These are phyloP conservation scores for Caenorhabditis auriculariae DNA, from an alignment of 2,888 invertebrate species.

Conservation along the genomic window DNA sequence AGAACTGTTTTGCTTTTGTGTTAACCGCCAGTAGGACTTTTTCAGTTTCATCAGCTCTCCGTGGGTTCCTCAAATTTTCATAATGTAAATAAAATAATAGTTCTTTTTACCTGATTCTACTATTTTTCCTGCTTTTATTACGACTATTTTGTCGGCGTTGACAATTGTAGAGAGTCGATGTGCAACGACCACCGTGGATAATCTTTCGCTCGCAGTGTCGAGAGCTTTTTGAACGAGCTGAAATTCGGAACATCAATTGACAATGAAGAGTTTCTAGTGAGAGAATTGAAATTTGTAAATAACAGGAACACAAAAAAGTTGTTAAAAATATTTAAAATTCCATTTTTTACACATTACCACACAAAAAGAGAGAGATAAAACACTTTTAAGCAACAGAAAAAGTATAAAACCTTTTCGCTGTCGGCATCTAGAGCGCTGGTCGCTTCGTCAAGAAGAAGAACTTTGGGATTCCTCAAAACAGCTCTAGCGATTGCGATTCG, in stretches of 20 bases:
- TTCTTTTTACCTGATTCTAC: constrained; percentile 10
- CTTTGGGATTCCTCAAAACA: constrained; percentile 22
- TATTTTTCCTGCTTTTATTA: constrained; percentile 62
- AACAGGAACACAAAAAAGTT: too few relatives aligned
- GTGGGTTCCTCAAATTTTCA: constrained; percentile 8
- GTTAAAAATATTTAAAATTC: too few relatives aligned
- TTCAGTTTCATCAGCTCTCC: constrained; percentile 52
- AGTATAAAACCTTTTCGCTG: constrained; percentile 40
- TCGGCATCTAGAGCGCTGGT: constrained; percentile 48
- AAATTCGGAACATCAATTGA: too few relatives aligned
- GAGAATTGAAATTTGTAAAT: too few relatives aligned
- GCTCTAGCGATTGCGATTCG: constrained; percentile 66
- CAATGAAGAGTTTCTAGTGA: too few relatives aligned
- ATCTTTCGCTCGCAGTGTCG: constrained; percentile 68
- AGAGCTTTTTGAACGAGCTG: constrained; percentile 70
- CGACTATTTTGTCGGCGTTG: constrained; percentile 66
- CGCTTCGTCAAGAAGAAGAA: constrained; percentile 34
- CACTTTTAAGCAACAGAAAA: constrained; percentile 69
- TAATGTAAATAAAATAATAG: neutral
- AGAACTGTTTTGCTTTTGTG: constrained; percentile 41
- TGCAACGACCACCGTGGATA: constrained; percentile 66
- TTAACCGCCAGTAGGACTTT: constrained; percentile 73
- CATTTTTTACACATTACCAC: too few relatives aligned
- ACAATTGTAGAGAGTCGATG: constrained; percentile 67
- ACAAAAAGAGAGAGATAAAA: neutral